Evolutionary conservation across 2,888 invertebrate genomes (phyloP).

Genomic region (Balanococcus diminutus): DNA sequence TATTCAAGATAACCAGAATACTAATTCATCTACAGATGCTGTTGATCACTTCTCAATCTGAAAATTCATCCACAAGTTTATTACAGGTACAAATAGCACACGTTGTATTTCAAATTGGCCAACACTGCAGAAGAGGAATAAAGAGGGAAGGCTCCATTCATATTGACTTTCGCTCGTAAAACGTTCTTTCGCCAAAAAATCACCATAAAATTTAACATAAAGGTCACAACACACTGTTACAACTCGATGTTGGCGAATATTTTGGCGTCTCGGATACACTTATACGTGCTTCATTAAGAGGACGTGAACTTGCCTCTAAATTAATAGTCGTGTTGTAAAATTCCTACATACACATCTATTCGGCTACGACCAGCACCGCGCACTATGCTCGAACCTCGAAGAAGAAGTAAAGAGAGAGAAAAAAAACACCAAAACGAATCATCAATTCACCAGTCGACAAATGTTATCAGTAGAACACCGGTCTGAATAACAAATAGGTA

Average conservation of each 20-base stretch:
- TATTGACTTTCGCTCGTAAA: too few species aligned
- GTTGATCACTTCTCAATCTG: too few species aligned
- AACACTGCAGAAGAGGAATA: too few species aligned
- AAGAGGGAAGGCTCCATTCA: too few species aligned
- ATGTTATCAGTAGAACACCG: not conserved
- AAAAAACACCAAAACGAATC: not conserved
- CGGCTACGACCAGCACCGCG: too few species aligned
- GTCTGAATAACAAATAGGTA: not conserved
- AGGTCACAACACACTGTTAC: not conserved
- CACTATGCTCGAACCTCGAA: too few species aligned
- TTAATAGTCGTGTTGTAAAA: not conserved
- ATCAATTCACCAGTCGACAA: conserved; percentile 28
- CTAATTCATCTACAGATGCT: too few species aligned
- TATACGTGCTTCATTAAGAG: not conserved
- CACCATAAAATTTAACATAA: not conserved
- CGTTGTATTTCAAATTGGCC: too few species aligned
- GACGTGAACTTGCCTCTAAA: not conserved
- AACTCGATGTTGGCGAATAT: not conserved
- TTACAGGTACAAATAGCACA: too few species aligned
- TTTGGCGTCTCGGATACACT: not conserved
- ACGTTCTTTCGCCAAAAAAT: too few species aligned
- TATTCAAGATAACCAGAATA: too few species aligned
- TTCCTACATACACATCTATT: not conserved
- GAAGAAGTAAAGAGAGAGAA: not conserved
- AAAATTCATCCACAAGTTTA: too few species aligned